These are phyloP conservation scores for Anniella stebbinsi DNA, from an alignment of 2,797 vertebrate genomes.

Conservation along the genomic window DNA sequence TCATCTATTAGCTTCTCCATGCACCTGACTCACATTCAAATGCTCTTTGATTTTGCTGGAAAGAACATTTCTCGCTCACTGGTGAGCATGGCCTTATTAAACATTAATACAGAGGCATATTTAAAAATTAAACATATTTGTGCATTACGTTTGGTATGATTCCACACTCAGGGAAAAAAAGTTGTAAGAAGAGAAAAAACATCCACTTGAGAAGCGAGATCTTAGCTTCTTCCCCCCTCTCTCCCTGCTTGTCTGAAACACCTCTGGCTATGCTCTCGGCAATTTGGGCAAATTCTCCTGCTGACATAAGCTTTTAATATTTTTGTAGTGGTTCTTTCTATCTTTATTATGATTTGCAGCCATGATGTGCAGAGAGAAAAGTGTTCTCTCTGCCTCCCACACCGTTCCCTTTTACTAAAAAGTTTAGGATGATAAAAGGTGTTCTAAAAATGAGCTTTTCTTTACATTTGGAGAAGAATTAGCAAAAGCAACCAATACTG, in stretches of 20 bases:
- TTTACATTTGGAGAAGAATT: conserved; percentile 31
- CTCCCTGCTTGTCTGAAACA: conserved; percentile 43
- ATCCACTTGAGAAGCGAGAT: neutral
- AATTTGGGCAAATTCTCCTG: conserved; percentile 39
- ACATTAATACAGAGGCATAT: conserved; percentile 60
- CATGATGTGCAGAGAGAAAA: neutral
- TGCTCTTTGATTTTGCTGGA: conserved; percentile 55
- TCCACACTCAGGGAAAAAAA: conserved; percentile 34
- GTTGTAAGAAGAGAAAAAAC: conserved; percentile 40
- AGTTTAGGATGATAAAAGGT: conserved; percentile 22
- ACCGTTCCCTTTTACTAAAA: conserved; percentile 23
- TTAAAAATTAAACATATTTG: conserved; percentile 72
- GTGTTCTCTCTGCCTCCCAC: neutral
- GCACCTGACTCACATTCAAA: conserved; percentile 22
- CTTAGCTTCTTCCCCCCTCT: neutral
- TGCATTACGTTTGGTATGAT: conserved; percentile 49
- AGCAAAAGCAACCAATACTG: neutral
- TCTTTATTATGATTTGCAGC: conserved; percentile 33
- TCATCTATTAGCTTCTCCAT: conserved; percentile 34
- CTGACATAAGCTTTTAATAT: conserved; percentile 34
- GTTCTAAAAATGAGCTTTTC: conserved; percentile 33
- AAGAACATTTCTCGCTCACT: conserved; percentile 56
- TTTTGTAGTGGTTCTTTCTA: conserved; percentile 41
- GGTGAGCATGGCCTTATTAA: conserved; percentile 55
- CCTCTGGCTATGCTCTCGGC: conserved; percentile 44